These are phyloP conservation scores for Tinea pellionella DNA, from an alignment of 2,888 invertebrate genomes.

Conservation along the genomic window DNA sequence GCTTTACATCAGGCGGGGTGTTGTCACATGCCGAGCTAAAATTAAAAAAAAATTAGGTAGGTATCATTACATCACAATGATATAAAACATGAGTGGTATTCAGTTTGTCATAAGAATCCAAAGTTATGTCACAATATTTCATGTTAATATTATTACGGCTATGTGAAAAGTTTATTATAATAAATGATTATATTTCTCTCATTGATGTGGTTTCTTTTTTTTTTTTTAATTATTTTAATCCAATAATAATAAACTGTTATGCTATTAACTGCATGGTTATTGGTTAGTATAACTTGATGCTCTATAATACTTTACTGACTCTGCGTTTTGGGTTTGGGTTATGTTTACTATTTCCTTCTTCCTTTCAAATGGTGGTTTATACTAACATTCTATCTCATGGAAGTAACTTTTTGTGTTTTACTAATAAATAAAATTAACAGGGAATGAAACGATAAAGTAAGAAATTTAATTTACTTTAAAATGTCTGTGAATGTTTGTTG, in stretches of 20 bases:
- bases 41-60: background rate
- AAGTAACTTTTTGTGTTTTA: too few species aligned
- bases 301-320: too few species aligned
- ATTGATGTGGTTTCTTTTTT: slow-evolving; percentile 50
- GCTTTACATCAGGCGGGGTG: too few species aligned
- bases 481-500: too few species aligned
- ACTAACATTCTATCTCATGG: too few species aligned
- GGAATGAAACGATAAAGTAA: too few species aligned
- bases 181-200: slow-evolving; percentile 60
- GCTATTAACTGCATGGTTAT: background rate
- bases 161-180: slow-evolving; percentile 45
- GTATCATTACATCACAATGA: slow-evolving; percentile 9
- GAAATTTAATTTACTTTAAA: too few species aligned
- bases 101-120: slow-evolving; percentile 13
- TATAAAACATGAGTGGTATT: slow-evolving; percentile 3
- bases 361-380: background rate
- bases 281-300: background rate
- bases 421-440: too few species aligned
- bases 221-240: slow-evolving; percentile 34
- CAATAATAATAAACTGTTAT: slow-evolving; percentile 14
- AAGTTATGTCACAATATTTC: slow-evolving; percentile 11
- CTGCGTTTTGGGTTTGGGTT: background rate
- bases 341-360: background rate
- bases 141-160: slow-evolving; percentile 21
- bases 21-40: too few species aligned